phyloP scores from a whole-genome alignment of 1,140 invertebrate species.

The Drosophila nigromelanica region DNA sequence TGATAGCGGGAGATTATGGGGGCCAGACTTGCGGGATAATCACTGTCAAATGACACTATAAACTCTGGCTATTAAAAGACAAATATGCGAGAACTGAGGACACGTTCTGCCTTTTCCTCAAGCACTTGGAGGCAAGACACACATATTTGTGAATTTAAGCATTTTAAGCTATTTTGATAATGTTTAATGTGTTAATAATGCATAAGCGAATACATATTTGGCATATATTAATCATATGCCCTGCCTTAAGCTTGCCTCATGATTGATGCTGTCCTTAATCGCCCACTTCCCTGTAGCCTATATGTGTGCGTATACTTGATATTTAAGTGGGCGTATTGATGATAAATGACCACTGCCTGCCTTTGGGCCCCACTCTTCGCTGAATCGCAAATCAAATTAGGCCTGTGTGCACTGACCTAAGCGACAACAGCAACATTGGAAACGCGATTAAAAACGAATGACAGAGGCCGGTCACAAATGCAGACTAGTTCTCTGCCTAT shows the following conservation, averaged over 20 bases:
- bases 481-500: neutral
- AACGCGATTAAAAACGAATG: constrained; percentile 3
- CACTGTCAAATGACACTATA: constrained; percentile 51
- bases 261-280: constrained; percentile 50
- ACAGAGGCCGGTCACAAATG: neutral
- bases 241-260: constrained; percentile 26
- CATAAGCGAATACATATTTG: constrained; percentile 54
- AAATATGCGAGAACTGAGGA: constrained; percentile 24
- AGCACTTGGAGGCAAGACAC: neutral
- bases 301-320: constrained; percentile 55
- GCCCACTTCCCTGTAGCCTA: neutral
- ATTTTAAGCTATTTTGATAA: constrained; percentile 54
- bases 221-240: constrained; percentile 68
- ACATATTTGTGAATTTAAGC: constrained; percentile 44
- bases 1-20: neutral
- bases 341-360: constrained; percentile 55
- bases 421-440: neutral
- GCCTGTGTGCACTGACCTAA: neutral
- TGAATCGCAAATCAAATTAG: constrained; percentile 51
- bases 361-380: neutral
- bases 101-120: constrained; percentile 1
- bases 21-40: constrained; percentile 36
- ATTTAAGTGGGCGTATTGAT: constrained; percentile 55
- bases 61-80: constrained; percentile 38
- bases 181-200: constrained; percentile 73